A percentile compares a stretch with the other conserved stretches of the same genome.
Evolutionary conservation across 1,140 invertebrate species (phyloP).

Genomic region (Megalonaias nervosa): DNA sequence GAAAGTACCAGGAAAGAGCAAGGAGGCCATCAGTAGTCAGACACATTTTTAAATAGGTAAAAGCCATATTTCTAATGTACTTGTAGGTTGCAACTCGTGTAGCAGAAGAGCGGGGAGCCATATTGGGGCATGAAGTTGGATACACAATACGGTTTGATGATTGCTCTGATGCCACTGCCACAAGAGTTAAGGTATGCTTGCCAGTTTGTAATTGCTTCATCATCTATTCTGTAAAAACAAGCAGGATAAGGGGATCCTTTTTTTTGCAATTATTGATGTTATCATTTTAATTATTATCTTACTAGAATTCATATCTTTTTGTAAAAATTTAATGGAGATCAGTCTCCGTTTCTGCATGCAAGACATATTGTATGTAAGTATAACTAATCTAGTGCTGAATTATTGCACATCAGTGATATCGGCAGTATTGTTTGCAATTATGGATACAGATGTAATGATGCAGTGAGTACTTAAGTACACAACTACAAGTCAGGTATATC

Average conservation of each 20-base stretch:
- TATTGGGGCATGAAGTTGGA: conserved; percentile 89
- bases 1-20: too few species aligned
- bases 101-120: conserved; percentile 87
- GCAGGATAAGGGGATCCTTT: not conserved
- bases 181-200: conserved; percentile 86
- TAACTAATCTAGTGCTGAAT: too few species aligned
- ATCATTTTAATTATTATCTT: not conserved
- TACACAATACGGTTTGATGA: conserved; percentile 96
- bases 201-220: too few species aligned
- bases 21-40: too few species aligned
- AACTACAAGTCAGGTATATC: too few species aligned
- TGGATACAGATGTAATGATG: too few species aligned
- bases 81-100: conserved; percentile 86
- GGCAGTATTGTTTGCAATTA: too few species aligned
- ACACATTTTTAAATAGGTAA: not conserved
- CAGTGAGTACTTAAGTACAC: too few species aligned
- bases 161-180: conserved; percentile 77
- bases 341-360: not conserved
- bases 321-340: not conserved
- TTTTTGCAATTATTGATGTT: not conserved
- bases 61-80: not conserved
- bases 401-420: too few species aligned
- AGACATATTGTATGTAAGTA: not conserved
- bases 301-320: not conserved
- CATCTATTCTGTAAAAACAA: not conserved